phyloP scores from a whole-genome alignment of 37 sponge, comb jelly and placozoan genomes.

The Hexactinellida sp. region DNA sequence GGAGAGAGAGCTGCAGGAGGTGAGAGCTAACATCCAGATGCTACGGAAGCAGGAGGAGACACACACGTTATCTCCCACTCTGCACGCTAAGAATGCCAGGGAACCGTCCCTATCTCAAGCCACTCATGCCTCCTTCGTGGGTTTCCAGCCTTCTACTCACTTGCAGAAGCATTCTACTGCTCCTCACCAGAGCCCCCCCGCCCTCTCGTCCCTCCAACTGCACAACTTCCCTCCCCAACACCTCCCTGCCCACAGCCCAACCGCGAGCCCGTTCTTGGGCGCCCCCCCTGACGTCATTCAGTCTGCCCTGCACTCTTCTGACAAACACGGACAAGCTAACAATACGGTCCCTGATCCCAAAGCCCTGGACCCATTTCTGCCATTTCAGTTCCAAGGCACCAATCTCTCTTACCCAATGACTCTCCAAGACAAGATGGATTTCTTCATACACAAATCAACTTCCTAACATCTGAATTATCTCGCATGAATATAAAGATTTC shows the following conservation, averaged over 20 bases:
- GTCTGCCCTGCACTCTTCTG: not conserved
- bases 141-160: not conserved
- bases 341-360: not conserved
- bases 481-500: no score
- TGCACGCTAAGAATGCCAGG: not conserved
- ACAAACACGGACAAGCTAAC: not conserved
- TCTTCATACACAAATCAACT: not conserved
- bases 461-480: no score
- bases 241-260: not conserved
- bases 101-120: not conserved
- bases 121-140: not conserved
- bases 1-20: not conserved
- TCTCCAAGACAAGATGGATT: conserved; percentile 15
- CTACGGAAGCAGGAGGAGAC: not conserved
- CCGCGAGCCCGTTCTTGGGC: not conserved
- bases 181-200: not conserved
- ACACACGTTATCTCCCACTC: not conserved
- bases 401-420: not conserved
- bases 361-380: not conserved
- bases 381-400: not conserved
- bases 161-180: not conserved
- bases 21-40: not conserved
- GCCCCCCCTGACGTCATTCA: not conserved
- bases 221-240: not conserved
- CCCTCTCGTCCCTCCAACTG: not conserved